Conservation (phyloP, 2,888 invertebrate species). For the Muschampia plurimacula region DNA sequence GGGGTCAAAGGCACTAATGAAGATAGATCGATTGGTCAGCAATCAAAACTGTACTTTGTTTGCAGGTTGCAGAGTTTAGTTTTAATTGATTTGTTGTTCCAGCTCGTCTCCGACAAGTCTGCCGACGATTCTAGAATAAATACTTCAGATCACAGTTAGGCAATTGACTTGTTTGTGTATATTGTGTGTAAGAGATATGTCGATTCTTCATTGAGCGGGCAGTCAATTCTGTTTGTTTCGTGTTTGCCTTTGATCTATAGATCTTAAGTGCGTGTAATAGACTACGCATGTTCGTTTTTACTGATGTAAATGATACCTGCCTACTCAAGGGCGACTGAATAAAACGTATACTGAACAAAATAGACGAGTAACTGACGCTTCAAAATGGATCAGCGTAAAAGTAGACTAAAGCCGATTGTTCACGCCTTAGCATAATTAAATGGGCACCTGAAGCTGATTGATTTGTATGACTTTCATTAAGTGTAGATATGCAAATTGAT, state of each 20-base stretch:
- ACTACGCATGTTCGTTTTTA: too few species aligned
- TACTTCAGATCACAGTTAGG: slow-evolving; percentile 5
- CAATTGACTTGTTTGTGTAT: slow-evolving; percentile 18
- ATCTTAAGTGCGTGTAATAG: neutral
- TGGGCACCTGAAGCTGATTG: too few species aligned
- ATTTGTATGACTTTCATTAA: too few species aligned
- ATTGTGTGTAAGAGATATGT: neutral
- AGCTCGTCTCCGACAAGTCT: slow-evolving; percentile 15
- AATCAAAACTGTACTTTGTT: slow-evolving; percentile 17
- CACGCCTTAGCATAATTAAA: too few species aligned
- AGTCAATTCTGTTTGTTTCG: neutral
- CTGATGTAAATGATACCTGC: too few species aligned
- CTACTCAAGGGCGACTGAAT: too few species aligned
- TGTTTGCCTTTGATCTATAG: neutral
- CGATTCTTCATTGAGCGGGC: neutral
- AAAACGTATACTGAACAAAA: too few species aligned
- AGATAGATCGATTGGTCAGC: slow-evolving; percentile 19
- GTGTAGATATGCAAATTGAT: too few species aligned
- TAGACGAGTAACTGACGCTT: too few species aligned
- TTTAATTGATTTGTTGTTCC: slow-evolving; percentile 28
- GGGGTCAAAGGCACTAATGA: slow-evolving; percentile 13
- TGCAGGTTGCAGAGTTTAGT: neutral
- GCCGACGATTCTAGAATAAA: slow-evolving; percentile 21
- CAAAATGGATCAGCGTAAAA: too few species aligned
- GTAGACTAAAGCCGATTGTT: too few species aligned